These are phyloP conservation scores for Siniperca knerii DNA, from an alignment of 2,113 vertebrate genomes.

Conservation along the genomic window DNA sequence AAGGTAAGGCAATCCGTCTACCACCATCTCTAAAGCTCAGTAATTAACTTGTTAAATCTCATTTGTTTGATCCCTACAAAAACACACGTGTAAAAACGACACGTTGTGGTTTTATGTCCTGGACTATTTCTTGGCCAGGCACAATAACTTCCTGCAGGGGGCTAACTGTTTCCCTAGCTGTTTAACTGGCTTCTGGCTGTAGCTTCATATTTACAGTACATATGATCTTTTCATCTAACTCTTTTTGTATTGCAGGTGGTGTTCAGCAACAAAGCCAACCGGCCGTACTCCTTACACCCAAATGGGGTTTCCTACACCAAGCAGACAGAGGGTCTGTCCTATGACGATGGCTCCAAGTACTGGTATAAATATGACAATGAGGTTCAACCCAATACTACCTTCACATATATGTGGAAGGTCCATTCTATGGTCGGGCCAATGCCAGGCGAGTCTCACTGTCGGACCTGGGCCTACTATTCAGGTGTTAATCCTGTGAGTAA, in stretches of 20 bases:
- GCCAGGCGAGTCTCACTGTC: constrained; percentile 85
- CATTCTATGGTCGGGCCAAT: constrained; percentile 82
- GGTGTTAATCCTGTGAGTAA: constrained; percentile 90
- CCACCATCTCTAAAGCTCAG: no score
- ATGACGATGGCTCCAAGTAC: constrained; percentile 89
- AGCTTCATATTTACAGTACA: background rate
- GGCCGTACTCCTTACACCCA: constrained; percentile 92
- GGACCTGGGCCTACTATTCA: constrained; percentile 95
- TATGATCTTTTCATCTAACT: background rate
- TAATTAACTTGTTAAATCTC: background rate
- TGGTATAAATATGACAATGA: constrained; percentile 90
- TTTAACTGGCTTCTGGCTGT: background rate
- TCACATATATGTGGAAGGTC: constrained; percentile 92
- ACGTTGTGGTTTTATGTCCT: background rate
- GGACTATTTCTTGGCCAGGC: background rate
- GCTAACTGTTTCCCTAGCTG: background rate
- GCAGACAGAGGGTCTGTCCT: constrained; percentile 81
- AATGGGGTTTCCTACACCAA: constrained; percentile 88
- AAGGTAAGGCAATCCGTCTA: background rate
- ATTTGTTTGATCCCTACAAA: background rate
- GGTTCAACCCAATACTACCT: constrained; percentile 88
- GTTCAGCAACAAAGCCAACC: constrained; percentile 93
- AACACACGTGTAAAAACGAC: background rate
- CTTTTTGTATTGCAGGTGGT: constrained; percentile 84
- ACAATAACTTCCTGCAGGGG: background rate